These are phyloP conservation scores for Heliconius himera DNA, from an alignment of 1,140 invertebrate species.

Conservation along the genomic window DNA sequence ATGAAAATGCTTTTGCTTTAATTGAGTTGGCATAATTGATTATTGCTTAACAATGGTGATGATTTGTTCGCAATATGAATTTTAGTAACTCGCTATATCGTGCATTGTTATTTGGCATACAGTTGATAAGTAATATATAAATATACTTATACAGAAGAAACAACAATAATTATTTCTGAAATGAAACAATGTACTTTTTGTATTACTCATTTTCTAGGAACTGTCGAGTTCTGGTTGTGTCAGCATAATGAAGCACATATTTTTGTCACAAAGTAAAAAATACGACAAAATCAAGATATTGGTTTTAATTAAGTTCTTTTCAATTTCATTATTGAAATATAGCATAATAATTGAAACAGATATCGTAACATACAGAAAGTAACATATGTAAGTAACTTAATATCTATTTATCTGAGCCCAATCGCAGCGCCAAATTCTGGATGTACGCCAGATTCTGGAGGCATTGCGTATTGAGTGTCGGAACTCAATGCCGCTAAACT, in stretches of 20 bases:
- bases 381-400: too few relatives aligned
- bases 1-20: not conserved
- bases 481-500: too few relatives aligned
- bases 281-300: not conserved
- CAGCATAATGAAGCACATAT: not conserved
- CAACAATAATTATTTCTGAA: too few relatives aligned
- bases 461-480: too few relatives aligned
- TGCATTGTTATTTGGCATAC: not conserved
- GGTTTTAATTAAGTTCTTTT: constrained; percentile 1
- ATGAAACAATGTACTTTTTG: not conserved
- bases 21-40: not conserved
- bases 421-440: too few relatives aligned
- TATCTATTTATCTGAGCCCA: too few relatives aligned
- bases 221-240: not conserved
- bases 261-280: constrained; percentile 1
- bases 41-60: not conserved
- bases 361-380: too few relatives aligned
- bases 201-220: not conserved
- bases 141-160: too few relatives aligned
- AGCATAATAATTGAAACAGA: too few relatives aligned
- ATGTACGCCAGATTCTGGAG: too few relatives aligned
- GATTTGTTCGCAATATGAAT: not conserved
- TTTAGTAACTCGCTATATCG: not conserved
- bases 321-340: not conserved
- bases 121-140: not conserved